phyloP scores from a whole-genome alignment of 2,888 invertebrate genomes.

The Drosophila ochracea region DNA sequence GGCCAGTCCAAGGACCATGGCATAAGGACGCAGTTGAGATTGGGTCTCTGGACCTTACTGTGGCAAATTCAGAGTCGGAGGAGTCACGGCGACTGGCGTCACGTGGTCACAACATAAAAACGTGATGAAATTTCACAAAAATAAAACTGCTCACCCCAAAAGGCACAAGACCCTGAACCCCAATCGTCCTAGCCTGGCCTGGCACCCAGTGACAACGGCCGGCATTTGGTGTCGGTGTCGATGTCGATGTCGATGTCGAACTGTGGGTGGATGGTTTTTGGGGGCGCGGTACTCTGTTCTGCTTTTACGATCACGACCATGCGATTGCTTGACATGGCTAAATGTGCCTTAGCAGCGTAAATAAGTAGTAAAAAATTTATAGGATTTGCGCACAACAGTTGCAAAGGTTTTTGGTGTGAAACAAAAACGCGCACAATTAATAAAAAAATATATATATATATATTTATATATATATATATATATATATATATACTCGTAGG shows the following conservation, averaged over 20 bases:
- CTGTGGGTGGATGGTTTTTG: conserved; percentile 24
- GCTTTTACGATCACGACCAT: conserved; percentile 73
- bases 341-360: conserved; percentile 80
- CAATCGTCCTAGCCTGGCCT: not conserved
- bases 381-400: conserved; percentile 75
- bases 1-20: conserved; percentile 41
- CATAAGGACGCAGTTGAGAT: conserved; percentile 49
- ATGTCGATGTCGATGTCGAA: conserved; percentile 44
- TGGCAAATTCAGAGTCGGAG: conserved; percentile 55
- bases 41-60: conserved; percentile 28
- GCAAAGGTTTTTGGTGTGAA: conserved; percentile 63
- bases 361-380: conserved; percentile 82
- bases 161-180: not conserved
- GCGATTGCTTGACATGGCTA: conserved; percentile 79
- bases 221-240: conserved; percentile 52
- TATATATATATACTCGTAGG: not conserved
- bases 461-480: not conserved
- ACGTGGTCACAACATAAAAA: conserved; percentile 85
- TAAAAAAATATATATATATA: conserved; percentile 42
- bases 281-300: conserved; percentile 17
- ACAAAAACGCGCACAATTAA: conserved; percentile 66
- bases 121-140: conserved; percentile 85
- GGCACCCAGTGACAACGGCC: conserved; percentile 61
- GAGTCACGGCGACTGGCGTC: conserved; percentile 80
- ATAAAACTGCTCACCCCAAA: conserved; percentile 68